Evolutionary conservation across 2,888 invertebrate species (phyloP).

Genomic region (Ormyrus pomaceus): DNA sequence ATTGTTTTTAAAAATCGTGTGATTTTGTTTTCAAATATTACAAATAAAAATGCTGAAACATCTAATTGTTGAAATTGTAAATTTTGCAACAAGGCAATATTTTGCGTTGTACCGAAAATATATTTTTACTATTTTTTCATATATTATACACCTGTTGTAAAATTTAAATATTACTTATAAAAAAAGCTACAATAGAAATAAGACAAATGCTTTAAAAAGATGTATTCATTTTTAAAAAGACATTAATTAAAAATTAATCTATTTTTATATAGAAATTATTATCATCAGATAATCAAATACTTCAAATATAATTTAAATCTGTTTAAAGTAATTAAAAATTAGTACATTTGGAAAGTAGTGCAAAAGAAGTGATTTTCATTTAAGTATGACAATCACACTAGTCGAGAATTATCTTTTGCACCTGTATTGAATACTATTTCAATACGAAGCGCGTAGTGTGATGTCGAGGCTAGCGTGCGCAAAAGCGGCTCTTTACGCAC

Average conservation of each 20-base stretch:
- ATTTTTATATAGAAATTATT: not conserved
- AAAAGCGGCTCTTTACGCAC: no score
- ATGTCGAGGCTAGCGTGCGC: no score
- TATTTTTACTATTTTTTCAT: conserved; percentile 41
- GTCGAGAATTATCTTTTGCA: no score
- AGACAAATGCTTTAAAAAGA: not conserved
- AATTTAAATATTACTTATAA: conserved; percentile 20
- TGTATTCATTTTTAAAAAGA: not conserved
- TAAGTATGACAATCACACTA: no score
- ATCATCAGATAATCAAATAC: not conserved
- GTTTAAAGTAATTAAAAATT: no score
- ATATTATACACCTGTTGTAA: not conserved
- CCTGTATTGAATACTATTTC: no score
- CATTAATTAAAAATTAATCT: not conserved
- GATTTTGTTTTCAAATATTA: conserved; percentile 4
- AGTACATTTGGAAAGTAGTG: no score
- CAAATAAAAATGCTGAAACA: conserved; percentile 13
- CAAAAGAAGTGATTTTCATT: no score
- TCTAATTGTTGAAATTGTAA: conserved; percentile 26
- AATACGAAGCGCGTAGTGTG: no score
- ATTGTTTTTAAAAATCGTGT: conserved; percentile 1
- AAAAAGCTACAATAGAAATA: not conserved
- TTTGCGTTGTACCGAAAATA: conserved; percentile 23
- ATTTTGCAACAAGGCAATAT: conserved; percentile 22
- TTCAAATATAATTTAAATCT: no score